Percentiles rank a stretch among this genome's conserved stretches.
Evolutionary conservation across 2,888 invertebrate species (phyloP).

Genomic region (Eupithecia insigniata): DNA sequence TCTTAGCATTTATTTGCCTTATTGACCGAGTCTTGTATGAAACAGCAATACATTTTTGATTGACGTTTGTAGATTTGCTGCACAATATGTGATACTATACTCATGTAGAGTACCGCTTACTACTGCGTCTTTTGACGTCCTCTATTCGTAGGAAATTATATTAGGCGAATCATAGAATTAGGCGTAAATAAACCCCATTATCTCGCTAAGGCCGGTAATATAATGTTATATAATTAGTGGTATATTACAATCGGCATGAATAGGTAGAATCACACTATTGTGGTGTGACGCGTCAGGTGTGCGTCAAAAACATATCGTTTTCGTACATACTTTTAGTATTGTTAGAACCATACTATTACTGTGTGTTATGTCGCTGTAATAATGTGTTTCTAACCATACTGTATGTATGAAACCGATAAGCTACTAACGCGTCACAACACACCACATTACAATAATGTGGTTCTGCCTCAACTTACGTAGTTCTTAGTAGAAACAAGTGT

Average conservation of each 20-base stretch:
- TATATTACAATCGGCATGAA: conserved; percentile 34
- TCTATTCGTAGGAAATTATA: conserved; percentile 80
- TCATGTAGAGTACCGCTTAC: conserved; percentile 76
- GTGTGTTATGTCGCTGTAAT: neutral
- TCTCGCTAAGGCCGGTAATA: conserved; percentile 53
- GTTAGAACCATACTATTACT: neutral
- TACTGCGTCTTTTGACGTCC: conserved; percentile 79
- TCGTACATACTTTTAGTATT: neutral
- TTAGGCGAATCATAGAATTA: conserved; percentile 78
- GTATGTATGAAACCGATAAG: neutral
- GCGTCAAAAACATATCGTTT: neutral
- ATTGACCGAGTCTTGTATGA: conserved; percentile 70
- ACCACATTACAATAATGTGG: neutral
- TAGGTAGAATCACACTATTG: conserved; percentile 2
- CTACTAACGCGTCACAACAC: neutral
- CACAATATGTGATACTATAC: conserved; percentile 78
- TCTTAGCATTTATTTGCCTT: conserved; percentile 76
- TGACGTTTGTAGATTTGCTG: conserved; percentile 73
- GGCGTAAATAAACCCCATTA: conserved; percentile 76
- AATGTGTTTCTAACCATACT: neutral
- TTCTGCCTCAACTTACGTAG: conserved; percentile 36
- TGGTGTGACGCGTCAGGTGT: neutral
- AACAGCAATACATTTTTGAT: conserved; percentile 79
- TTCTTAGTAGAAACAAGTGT: conserved; percentile 37
- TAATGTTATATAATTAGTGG: conserved; percentile 41